Evolutionary conservation across 2,888 invertebrate genomes (phyloP).

Genomic region (Volucella inanis): DNA sequence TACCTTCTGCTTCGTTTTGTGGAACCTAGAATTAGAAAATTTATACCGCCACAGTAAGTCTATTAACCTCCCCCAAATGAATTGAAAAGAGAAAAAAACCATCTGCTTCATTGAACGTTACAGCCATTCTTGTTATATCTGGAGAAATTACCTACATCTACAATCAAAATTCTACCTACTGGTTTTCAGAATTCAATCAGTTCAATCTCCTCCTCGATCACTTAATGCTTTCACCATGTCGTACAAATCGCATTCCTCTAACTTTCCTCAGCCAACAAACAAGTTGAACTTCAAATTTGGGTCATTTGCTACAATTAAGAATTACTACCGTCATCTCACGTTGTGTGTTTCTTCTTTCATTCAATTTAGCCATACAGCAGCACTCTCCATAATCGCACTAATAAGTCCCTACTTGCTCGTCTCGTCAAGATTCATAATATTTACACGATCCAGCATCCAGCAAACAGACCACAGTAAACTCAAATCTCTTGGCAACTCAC

Average conservation of each 20-base stretch:
- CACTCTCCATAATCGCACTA: constrained; percentile 52
- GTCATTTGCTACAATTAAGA: constrained; percentile 50
- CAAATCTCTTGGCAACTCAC: constrained; percentile 43
- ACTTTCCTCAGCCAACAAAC: constrained; percentile 42
- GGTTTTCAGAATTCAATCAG: too few relatives aligned
- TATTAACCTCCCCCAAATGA: too few relatives aligned
- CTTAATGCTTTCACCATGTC: constrained; percentile 36
- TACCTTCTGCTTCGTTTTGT: too few relatives aligned
- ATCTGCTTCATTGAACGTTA: too few relatives aligned
- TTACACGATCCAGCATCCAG: constrained; percentile 62
- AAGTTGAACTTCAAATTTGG: constrained; percentile 59
- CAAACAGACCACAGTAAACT: constrained; percentile 17
- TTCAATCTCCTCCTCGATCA: background rate
- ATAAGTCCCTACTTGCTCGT: constrained; percentile 35
- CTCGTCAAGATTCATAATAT: constrained; percentile 60
- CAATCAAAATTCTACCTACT: too few relatives aligned
- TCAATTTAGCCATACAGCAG: background rate
- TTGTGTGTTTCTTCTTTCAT: background rate
- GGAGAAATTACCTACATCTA: too few relatives aligned
- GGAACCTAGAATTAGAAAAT: too few relatives aligned
- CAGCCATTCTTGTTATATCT: too few relatives aligned
- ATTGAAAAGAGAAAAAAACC: too few relatives aligned
- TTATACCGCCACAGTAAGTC: too few relatives aligned
- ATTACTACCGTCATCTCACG: constrained; percentile 2
- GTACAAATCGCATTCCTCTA: constrained; percentile 53